These are phyloP conservation scores for Takifugu flavidus DNA, from an alignment of 2,113 vertebrate genomes.

Conservation along the genomic window DNA sequence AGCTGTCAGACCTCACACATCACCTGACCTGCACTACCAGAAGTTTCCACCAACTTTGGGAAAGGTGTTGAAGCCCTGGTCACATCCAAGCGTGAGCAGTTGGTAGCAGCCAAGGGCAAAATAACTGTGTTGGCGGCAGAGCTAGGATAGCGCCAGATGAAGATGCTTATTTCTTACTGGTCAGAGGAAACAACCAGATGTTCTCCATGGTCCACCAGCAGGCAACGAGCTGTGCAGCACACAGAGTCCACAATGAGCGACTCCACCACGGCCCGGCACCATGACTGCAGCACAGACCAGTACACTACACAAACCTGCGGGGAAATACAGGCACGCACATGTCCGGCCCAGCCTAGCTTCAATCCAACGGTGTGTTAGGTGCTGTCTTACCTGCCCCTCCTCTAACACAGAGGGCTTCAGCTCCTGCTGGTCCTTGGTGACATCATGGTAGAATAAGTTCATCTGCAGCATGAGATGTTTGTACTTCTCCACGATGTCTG, in stretches of 20 bases:
- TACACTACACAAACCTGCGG: slow-evolving; percentile 71
- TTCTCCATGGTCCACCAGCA: slow-evolving; percentile 73
- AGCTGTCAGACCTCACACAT: too few relatives aligned
- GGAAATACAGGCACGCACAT: neutral
- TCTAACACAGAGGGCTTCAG: slow-evolving; percentile 49
- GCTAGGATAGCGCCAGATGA: too few relatives aligned
- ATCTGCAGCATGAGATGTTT: slow-evolving; percentile 57
- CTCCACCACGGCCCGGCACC: slow-evolving; percentile 73
- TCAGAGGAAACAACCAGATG: slow-evolving; percentile 47
- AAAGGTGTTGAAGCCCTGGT: too few relatives aligned
- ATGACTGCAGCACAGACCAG: slow-evolving; percentile 55
- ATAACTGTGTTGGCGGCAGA: too few relatives aligned
- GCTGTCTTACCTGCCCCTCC: slow-evolving; percentile 59
- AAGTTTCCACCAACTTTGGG: too few relatives aligned
- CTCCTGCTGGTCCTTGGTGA: slow-evolving; percentile 36
- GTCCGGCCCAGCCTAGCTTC: neutral
- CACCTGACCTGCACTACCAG: too few relatives aligned
- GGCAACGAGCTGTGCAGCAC: slow-evolving; percentile 47
- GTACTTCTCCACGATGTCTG: slow-evolving; percentile 39
- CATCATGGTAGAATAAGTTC: slow-evolving; percentile 69
- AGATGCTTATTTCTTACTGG: slow-evolving; percentile 43
- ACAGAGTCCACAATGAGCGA: slow-evolving; percentile 34
- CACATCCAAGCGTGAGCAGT: too few relatives aligned
- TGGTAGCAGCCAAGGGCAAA: too few relatives aligned
- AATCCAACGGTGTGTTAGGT: neutral